These are phyloP conservation scores for Drosophila lini DNA, from an alignment of 1,140 invertebrate species.

Conservation along the genomic window DNA sequence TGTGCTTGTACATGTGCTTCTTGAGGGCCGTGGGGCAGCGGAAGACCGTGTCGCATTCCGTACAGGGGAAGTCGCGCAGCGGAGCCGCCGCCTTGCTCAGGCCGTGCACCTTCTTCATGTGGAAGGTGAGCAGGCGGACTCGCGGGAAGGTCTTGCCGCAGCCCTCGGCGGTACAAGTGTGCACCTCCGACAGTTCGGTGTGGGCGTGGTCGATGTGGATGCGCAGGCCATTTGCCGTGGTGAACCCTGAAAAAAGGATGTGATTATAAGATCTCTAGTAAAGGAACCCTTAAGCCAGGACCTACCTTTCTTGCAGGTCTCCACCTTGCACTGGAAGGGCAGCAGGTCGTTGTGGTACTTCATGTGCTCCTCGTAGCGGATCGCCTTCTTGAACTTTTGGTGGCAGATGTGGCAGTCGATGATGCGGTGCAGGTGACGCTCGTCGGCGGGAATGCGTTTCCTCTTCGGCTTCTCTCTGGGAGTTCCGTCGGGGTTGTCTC, in stretches of 20 bases:
- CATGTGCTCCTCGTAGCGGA: slow-evolving; percentile 80
- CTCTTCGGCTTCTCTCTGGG: slow-evolving; percentile 63
- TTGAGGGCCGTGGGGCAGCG: slow-evolving; percentile 81
- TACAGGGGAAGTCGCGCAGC: slow-evolving; percentile 71
- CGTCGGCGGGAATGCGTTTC: slow-evolving; percentile 66
- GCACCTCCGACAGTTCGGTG: slow-evolving; percentile 71
- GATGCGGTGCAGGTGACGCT: slow-evolving; percentile 72
- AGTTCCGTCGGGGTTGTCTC: slow-evolving; percentile 32
- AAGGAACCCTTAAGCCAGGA: fast-evolving
- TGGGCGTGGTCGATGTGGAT: slow-evolving; percentile 80
- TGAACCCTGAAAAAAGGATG: slow-evolving; percentile 43
- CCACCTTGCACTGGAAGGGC: slow-evolving; percentile 78
- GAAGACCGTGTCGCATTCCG: slow-evolving; percentile 79
- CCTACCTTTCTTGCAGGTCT: slow-evolving; percentile 66
- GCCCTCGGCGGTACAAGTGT: slow-evolving; percentile 69
- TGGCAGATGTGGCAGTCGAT: slow-evolving; percentile 83
- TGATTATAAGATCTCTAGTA: not conserved
- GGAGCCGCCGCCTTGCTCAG: slow-evolving; percentile 72
- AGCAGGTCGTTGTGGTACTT: slow-evolving; percentile 79
- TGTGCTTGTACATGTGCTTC: slow-evolving; percentile 86
- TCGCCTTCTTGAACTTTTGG: slow-evolving; percentile 80
- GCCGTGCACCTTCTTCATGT: slow-evolving; percentile 79
- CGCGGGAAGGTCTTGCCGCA: slow-evolving; percentile 77
- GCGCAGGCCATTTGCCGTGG: slow-evolving; percentile 76
- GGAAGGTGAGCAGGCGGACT: slow-evolving; percentile 75